These are phyloP conservation scores for Tetranychus urticae DNA, from an alignment of 1,140 invertebrate species.

Conservation along the genomic window DNA sequence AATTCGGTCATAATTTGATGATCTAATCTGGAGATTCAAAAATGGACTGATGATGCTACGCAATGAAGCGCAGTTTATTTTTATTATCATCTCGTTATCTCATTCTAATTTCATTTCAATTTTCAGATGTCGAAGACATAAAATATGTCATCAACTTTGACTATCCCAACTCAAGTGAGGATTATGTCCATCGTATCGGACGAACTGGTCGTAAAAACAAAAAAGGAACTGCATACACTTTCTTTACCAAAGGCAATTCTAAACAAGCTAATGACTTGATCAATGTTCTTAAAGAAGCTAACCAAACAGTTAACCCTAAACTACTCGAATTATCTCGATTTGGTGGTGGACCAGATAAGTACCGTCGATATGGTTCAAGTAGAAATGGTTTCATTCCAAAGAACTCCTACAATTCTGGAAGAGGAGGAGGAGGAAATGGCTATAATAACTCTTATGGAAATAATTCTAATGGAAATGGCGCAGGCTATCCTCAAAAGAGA, in stretches of 20 bases:
- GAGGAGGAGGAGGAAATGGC: too few relatives aligned
- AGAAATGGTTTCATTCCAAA: not conserved
- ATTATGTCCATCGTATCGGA: slow-evolving; percentile 97
- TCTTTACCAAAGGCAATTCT: slow-evolving; percentile 43
- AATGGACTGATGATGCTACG: too few relatives aligned
- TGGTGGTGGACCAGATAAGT: not conserved
- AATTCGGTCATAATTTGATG: not conserved
- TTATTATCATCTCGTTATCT: not conserved
- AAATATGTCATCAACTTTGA: slow-evolving; percentile 99
- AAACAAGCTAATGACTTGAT: slow-evolving; percentile 18
- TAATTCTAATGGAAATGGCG: too few relatives aligned
- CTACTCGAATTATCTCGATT: slow-evolving; percentile 22
- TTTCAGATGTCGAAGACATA: slow-evolving; percentile 89
- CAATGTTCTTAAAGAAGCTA: slow-evolving; percentile 22
- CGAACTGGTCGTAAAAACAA: slow-evolving; percentile 67
- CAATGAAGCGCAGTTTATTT: not conserved
- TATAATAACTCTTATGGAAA: too few relatives aligned
- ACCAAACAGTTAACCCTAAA: slow-evolving; percentile 38
- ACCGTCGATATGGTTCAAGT: not conserved
- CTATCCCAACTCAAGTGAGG: slow-evolving; percentile 91
- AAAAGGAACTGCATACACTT: slow-evolving; percentile 90
- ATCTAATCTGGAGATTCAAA: too few relatives aligned
- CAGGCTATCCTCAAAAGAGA: too few relatives aligned
- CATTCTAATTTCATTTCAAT: slow-evolving; percentile 11
- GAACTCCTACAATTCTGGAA: not conserved